Evolutionary conservation across 2,113 vertebrate genomes (phyloP).

Genomic region (Aphyosemion australe): DNA sequence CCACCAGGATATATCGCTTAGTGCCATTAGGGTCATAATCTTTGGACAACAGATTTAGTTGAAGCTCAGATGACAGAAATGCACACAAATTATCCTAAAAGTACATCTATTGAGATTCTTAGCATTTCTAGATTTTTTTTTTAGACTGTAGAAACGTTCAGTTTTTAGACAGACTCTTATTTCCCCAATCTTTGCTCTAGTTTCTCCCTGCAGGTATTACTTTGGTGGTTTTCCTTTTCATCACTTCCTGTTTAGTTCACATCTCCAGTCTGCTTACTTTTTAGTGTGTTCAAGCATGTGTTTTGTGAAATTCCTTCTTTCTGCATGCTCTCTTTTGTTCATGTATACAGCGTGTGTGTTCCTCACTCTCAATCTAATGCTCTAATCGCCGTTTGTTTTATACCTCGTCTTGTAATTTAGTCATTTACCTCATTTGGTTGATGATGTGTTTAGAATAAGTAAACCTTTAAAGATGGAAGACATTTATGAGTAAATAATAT

Average conservation of each 20-base stretch:
- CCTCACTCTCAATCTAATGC: conserved; percentile 49
- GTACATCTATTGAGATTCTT: background rate
- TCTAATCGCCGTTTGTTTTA: conserved; percentile 35
- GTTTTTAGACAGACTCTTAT: conserved; percentile 36
- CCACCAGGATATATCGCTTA: conserved; percentile 9
- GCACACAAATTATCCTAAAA: conserved; percentile 19
- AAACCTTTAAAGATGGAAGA: conserved; percentile 5
- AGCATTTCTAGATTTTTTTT: background rate
- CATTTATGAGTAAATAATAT: too few relatives aligned
- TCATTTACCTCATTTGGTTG: conserved; percentile 26
- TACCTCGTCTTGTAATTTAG: conserved; percentile 54
- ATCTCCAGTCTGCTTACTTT: conserved; percentile 41
- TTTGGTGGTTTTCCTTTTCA: conserved; percentile 55
- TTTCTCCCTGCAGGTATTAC: conserved; percentile 61
- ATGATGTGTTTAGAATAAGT: conserved; percentile 40
- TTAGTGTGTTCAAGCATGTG: conserved; percentile 70
- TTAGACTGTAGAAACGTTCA: conserved; percentile 12
- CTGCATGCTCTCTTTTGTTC: conserved; percentile 71
- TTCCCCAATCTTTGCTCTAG: conserved; percentile 42
- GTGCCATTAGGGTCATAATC: conserved; percentile 17
- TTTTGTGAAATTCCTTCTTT: conserved; percentile 46
- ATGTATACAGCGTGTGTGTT: conserved; percentile 40
- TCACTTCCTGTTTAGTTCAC: conserved; percentile 37
- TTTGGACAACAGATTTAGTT: conserved; percentile 11
- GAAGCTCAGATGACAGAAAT: conserved; percentile 4